Percentiles rank a stretch among this genome's conserved stretches.
Conservation (phyloP, 2,888 invertebrate species). For the Phengaris arion region DNA sequence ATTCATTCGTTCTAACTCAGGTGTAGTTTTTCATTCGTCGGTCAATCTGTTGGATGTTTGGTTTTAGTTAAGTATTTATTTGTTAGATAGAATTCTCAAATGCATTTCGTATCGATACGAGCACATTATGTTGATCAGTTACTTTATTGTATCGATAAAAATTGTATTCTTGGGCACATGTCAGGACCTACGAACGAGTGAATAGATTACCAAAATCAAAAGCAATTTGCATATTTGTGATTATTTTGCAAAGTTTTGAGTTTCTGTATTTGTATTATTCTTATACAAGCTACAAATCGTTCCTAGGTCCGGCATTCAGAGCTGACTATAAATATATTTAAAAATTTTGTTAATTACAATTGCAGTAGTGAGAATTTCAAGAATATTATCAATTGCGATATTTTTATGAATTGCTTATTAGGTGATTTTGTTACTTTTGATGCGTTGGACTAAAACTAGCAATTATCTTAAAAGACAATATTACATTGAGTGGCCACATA, state of each 20-base stretch:
- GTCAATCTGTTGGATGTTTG: slow-evolving; percentile 23
- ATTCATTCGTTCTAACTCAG: slow-evolving; percentile 31
- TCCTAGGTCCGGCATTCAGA: not conserved
- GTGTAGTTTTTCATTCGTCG: not conserved
- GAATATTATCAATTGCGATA: not conserved
- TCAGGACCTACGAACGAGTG: not conserved
- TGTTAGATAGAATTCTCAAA: slow-evolving; percentile 29
- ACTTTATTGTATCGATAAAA: slow-evolving; percentile 28
- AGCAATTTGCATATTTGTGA: not conserved
- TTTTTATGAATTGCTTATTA: not conserved
- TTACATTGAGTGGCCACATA: slow-evolving; percentile 34
- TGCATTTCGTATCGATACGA: slow-evolving; percentile 28
- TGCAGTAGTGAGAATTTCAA: not conserved
- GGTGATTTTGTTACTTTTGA: slow-evolving; percentile 40
- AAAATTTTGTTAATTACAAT: not conserved
- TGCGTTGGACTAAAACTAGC: slow-evolving; percentile 38
- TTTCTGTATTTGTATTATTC: not conserved
- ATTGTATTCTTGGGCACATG: not conserved
- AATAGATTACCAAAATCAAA: not conserved
- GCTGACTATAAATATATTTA: slow-evolving; percentile 21
- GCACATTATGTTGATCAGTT: slow-evolving; percentile 5
- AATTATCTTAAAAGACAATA: slow-evolving; percentile 36
- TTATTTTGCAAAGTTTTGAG: not conserved
- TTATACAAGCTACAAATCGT: not conserved
- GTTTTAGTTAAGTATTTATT: slow-evolving; percentile 37